phyloP scores from a whole-genome alignment of 2,113 vertebrate species.

The Caranx ignobilis region DNA sequence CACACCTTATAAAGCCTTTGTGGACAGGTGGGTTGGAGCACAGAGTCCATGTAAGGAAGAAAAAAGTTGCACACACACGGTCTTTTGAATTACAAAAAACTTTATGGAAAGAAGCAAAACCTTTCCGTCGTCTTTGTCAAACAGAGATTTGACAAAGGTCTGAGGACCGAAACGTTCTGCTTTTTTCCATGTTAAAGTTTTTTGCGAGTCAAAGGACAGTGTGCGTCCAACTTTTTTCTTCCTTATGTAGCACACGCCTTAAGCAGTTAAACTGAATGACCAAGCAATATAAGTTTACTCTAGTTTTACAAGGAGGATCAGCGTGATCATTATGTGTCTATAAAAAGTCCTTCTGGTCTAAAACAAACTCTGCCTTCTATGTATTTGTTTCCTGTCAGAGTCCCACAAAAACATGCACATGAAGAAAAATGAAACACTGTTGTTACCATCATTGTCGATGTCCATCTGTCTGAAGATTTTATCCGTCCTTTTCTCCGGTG shows the following conservation, averaged over 20 bases:
- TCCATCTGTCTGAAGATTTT: conserved; percentile 99
- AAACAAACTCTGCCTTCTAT: neutral
- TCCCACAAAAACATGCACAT: neutral
- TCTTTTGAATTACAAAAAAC: too few species aligned
- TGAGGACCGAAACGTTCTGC: too few species aligned
- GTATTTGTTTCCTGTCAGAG: neutral
- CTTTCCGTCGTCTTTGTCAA: too few species aligned
- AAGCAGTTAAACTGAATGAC: neutral
- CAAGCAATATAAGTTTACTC: neutral
- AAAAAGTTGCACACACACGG: too few species aligned
- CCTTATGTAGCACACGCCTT: neutral
- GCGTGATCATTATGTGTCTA: neutral
- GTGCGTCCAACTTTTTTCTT: too few species aligned
- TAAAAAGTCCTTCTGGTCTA: conserved; percentile 4
- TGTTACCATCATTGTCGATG: conserved; percentile 95
- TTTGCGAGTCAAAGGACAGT: too few species aligned
- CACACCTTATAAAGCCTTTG: too few species aligned
- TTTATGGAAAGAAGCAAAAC: too few species aligned
- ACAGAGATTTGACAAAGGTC: too few species aligned
- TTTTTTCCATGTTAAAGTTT: too few species aligned
- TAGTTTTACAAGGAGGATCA: neutral
- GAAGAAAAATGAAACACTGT: neutral
- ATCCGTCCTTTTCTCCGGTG: conserved; percentile 97
- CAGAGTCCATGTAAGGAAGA: too few species aligned
- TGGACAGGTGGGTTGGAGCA: too few species aligned